Evolutionary conservation across 2,113 vertebrate species (phyloP).

Genomic region (Condylura cristata): DNA sequence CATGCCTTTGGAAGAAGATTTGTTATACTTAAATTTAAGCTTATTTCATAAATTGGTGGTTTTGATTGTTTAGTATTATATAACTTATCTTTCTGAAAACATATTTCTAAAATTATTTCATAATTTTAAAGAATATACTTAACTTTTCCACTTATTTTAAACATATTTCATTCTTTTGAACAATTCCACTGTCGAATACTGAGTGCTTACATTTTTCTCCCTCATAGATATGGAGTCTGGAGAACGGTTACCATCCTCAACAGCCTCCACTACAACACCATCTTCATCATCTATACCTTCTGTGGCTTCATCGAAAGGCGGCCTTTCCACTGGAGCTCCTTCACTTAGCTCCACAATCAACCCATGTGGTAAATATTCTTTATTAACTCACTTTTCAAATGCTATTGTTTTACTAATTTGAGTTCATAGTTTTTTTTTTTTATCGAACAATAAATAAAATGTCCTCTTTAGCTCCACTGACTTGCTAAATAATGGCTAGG

Average conservation of each 20-base stretch:
- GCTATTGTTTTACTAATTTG: not conserved
- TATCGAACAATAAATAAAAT: not conserved
- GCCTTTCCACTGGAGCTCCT: slow-evolving; percentile 86
- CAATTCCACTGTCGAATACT: not conserved
- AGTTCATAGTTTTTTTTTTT: not conserved
- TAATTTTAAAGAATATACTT: not conserved
- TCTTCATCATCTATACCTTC: slow-evolving; percentile 87
- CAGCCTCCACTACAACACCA: slow-evolving; percentile 88
- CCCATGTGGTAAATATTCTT: slow-evolving; percentile 91
- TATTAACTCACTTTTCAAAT: not conserved
- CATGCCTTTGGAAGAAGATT: not conserved
- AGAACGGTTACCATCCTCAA: slow-evolving; percentile 89
- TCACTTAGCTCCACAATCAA: slow-evolving; percentile 89
- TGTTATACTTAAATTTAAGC: not conserved
- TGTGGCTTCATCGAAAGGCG: slow-evolving; percentile 86
- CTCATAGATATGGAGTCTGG: slow-evolving; percentile 94
- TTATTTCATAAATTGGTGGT: slow-evolving; percentile 1
- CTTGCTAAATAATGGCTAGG: not conserved
- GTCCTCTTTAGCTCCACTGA: not conserved
- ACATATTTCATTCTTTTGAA: not conserved
- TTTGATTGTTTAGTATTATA: slow-evolving; percentile 22
- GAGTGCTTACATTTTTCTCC: not conserved
- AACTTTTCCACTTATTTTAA: not conserved
- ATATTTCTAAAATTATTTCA: slow-evolving; percentile 28
- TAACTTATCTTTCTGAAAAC: slow-evolving; percentile 31